These are phyloP conservation scores for Huso huso DNA, from an alignment of 2,797 vertebrate species.

Conservation along the genomic window DNA sequence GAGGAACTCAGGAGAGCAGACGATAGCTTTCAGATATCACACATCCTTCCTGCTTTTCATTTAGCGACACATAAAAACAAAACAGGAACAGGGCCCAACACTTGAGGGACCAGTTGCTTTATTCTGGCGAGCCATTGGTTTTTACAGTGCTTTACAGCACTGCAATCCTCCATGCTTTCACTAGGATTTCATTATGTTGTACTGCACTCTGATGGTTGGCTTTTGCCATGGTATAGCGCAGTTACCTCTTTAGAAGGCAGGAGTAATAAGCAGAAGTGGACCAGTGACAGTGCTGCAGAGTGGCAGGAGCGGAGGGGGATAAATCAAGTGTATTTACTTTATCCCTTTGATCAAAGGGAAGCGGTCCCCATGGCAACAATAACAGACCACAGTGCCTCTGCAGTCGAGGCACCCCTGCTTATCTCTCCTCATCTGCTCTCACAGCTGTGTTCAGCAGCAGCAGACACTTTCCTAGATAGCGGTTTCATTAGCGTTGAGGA, in stretches of 20 bases:
- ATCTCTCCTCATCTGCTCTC: constrained; percentile 27
- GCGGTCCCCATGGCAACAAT: constrained; percentile 16
- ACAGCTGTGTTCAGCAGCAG: constrained; percentile 23
- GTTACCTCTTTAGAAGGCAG: constrained; percentile 20
- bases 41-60: no score
- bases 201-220: background rate
- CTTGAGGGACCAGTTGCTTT: background rate
- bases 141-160: constrained; percentile 6
- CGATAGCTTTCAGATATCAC: no score
- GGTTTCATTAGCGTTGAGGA: constrained; percentile 10
- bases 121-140: constrained; percentile 21
- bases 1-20: no score
- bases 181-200: constrained; percentile 26
- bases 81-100: no score
- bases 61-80: no score
- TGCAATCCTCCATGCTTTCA: constrained; percentile 18
- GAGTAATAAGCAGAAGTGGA: constrained; percentile 27
- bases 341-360: constrained; percentile 24
- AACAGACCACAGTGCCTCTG: constrained; percentile 25
- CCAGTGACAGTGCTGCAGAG: constrained; percentile 25
- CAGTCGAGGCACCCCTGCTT: constrained; percentile 19
- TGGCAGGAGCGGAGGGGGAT: constrained; percentile 13
- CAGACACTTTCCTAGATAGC: constrained; percentile 12
- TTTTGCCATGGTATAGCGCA: background rate
- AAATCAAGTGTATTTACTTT: constrained; percentile 16